These are phyloP conservation scores for Nansenia antarctica DNA, from an alignment of 2,113 vertebrate genomes.

Conservation along the genomic window DNA sequence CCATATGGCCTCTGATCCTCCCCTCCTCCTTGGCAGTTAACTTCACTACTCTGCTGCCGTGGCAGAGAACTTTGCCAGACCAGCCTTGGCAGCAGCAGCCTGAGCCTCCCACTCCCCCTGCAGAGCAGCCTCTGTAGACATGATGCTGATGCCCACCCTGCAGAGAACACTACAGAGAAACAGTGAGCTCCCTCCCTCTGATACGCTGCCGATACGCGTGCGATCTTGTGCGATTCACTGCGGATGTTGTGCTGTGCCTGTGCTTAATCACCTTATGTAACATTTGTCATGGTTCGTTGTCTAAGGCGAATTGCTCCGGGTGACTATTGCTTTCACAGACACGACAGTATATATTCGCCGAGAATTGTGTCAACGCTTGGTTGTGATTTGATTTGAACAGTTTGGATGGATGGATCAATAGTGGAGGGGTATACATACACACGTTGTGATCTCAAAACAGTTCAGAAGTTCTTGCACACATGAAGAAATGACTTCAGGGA, in stretches of 20 bases:
- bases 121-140: not conserved
- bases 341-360: not conserved
- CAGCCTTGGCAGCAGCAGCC: not conserved
- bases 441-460: not conserved
- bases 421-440: not conserved
- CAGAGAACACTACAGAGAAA: slow-evolving; percentile 9
- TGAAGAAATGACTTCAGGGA: too few species aligned
- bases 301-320: slow-evolving; percentile 12
- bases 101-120: not conserved
- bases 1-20: not conserved
- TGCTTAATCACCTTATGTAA: not conserved
- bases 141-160: not conserved
- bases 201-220: slow-evolving; percentile 12
- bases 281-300: slow-evolving; percentile 39
- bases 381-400: not conserved
- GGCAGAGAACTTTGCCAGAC: not conserved
- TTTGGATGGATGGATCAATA: not conserved
- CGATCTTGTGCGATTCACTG: slow-evolving; percentile 6
- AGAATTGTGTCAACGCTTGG: too few species aligned
- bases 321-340: not conserved
- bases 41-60: not conserved
- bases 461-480: too few species aligned
- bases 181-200: not conserved
- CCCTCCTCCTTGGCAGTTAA: not conserved
- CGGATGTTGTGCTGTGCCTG: not conserved